Evolutionary conservation across 2,888 invertebrate species (phyloP).

Genomic region (Syritta pipiens): DNA sequence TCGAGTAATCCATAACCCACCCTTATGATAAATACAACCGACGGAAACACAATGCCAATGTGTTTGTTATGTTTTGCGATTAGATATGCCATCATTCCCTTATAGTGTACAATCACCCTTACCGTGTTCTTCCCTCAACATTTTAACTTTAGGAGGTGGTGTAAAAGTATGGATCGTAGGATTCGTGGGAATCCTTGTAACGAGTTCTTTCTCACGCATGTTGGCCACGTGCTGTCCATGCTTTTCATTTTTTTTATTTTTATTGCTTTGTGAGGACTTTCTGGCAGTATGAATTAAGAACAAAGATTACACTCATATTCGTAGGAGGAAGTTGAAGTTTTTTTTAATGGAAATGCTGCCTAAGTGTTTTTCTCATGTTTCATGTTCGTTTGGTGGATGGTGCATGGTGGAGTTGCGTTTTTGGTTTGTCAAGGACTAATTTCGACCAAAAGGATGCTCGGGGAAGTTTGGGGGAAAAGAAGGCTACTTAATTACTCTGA

Average conservation of each 20-base stretch:
- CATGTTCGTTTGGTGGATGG: too few relatives aligned
- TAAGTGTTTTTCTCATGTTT: slow-evolving; percentile 35
- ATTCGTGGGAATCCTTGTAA: slow-evolving; percentile 77
- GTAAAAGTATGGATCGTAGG: slow-evolving; percentile 23
- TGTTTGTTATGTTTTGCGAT: slow-evolving; percentile 36
- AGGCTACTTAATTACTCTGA: too few relatives aligned
- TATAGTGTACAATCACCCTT: slow-evolving; percentile 31
- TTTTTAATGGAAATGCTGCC: slow-evolving; percentile 36
- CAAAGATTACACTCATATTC: slow-evolving; percentile 34
- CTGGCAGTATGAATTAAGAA: slow-evolving; percentile 31
- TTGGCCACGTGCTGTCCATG: slow-evolving; percentile 78
- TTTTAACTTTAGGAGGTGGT: slow-evolving; percentile 25
- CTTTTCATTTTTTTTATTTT: too few relatives aligned
- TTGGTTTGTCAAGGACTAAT: too few relatives aligned
- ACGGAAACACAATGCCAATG: background rate
- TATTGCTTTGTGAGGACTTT: slow-evolving; percentile 49
- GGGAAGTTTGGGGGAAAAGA: too few relatives aligned
- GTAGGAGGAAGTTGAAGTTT: slow-evolving; percentile 11
- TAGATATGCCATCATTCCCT: slow-evolving; percentile 41
- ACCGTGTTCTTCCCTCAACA: slow-evolving; percentile 12
- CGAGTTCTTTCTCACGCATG: slow-evolving; percentile 78
- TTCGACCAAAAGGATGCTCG: too few relatives aligned
- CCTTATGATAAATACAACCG: slow-evolving; percentile 24
- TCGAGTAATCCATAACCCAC: slow-evolving; percentile 14
- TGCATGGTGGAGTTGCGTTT: too few relatives aligned